phyloP scores from a whole-genome alignment of 2,113 vertebrate species.

The Amphiprion ocellaris region DNA sequence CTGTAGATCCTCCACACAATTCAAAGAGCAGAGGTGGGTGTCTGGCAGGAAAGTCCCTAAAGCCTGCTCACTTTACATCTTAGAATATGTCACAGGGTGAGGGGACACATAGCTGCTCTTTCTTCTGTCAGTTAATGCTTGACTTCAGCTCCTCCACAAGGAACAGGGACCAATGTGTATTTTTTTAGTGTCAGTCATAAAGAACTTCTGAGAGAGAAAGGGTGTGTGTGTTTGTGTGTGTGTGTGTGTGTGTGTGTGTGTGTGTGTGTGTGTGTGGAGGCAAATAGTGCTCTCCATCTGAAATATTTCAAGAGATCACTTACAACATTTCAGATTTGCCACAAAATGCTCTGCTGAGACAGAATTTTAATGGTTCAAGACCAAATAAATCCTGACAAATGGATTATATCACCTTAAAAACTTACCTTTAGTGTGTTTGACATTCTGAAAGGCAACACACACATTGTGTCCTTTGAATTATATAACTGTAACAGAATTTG shows the following conservation, averaged over 20 bases:
- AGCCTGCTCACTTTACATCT: conserved; percentile 61
- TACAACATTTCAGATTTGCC: not conserved
- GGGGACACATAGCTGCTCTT: conserved; percentile 27
- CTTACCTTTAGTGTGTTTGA: conserved; percentile 55
- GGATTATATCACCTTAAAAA: conserved; percentile 9
- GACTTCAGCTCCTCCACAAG: conserved; percentile 45
- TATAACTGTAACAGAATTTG: too few species aligned
- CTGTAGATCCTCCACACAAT: conserved; percentile 85
- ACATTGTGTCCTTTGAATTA: not conserved
- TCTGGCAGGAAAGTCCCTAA: conserved; percentile 45
- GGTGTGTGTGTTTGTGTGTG: not conserved
- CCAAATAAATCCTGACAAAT: conserved; percentile 1
- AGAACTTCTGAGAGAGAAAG: not conserved
- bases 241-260: not conserved
- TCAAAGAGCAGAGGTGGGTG: conserved; percentile 62
- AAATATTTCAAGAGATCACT: conserved; percentile 23
- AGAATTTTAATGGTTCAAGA: conserved; percentile 16
- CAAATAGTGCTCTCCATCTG: conserved; percentile 31
- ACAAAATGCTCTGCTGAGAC: conserved; percentile 17
- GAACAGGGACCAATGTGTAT: conserved; percentile 17
- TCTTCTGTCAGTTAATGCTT: conserved; percentile 50
- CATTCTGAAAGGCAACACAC: not conserved
- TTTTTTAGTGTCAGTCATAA: conserved; percentile 40
- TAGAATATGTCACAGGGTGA: conserved; percentile 59
- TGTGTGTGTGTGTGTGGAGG: not conserved